Evolutionary conservation across 2,888 invertebrate genomes (phyloP).

Genomic region (Erannis defoliaria): DNA sequence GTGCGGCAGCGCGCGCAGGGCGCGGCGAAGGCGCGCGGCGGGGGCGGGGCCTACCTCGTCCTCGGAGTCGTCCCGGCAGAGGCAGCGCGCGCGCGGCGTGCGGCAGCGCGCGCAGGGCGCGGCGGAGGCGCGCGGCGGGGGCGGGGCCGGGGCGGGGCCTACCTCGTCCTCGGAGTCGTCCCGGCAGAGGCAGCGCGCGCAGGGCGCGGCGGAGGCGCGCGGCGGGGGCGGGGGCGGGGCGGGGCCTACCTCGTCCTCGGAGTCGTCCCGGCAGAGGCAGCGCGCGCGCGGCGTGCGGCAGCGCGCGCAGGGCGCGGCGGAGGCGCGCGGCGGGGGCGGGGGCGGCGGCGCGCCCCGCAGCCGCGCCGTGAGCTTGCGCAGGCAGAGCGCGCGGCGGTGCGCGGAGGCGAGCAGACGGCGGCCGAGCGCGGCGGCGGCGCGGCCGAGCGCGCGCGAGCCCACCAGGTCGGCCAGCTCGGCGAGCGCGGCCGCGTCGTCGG

Average conservation of each 20-base stretch:
- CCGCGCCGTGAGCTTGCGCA: conserved; percentile 42
- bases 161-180: too few species aligned
- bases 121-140: conserved; percentile 36
- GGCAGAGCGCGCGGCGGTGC: conserved; percentile 35
- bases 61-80: too few species aligned
- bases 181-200: conserved; percentile 23
- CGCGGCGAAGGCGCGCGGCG: conserved; percentile 83
- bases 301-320: conserved; percentile 40
- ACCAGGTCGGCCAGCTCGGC: conserved; percentile 94
- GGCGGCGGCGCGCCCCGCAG: conserved; percentile 38
- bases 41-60: conserved; percentile 90
- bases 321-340: conserved; percentile 35
- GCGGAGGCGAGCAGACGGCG: conserved; percentile 24
- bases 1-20: conserved; percentile 19
- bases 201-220: conserved; percentile 39
- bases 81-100: too few species aligned
- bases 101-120: conserved; percentile 30
- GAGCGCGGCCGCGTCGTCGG: conserved; percentile 90
- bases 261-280: conserved; percentile 65
- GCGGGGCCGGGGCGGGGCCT: conserved; percentile 38
- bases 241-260: conserved; percentile 1
- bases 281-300: conserved; percentile 45
- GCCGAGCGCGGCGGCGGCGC: conserved; percentile 88
- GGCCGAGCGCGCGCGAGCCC: conserved; percentile 90
- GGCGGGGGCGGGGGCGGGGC: conserved; percentile 37